A percentile compares a stretch with the other conserved stretches of the same genome.
phyloP scores from a whole-genome alignment of 2,113 vertebrate species.

The Lutjanus erythropterus region DNA sequence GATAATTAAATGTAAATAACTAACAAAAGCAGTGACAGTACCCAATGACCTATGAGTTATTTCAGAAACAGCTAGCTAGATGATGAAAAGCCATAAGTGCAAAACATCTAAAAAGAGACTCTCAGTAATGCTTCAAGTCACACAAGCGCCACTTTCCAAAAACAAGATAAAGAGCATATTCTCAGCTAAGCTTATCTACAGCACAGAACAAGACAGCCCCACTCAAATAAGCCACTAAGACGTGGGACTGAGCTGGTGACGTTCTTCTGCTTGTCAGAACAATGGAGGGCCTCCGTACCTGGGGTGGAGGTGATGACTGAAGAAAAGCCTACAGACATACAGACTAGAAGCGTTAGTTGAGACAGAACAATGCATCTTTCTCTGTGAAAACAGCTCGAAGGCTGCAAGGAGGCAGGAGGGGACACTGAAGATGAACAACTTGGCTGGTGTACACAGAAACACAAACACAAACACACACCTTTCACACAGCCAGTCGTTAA shows the following conservation, averaged over 20 bases:
- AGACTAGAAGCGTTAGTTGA: background rate
- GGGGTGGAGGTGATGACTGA: conserved; percentile 43
- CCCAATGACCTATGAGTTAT: too few species aligned
- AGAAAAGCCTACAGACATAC: conserved; percentile 21
- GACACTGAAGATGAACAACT: background rate
- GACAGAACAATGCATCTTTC: conserved; percentile 39
- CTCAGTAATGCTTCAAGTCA: conserved; percentile 3
- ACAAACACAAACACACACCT: conserved; percentile 16
- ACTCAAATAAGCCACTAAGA: conserved; percentile 24
- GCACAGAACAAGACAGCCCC: conserved; percentile 43
- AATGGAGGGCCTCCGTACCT: conserved; percentile 50
- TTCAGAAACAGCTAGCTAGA: background rate
- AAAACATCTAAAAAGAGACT: conserved; percentile 12
- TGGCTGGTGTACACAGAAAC: background rate
- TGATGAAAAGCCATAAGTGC: background rate
- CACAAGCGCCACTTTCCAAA: conserved; percentile 24
- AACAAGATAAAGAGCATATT: conserved; percentile 43
- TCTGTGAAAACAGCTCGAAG: conserved; percentile 36
- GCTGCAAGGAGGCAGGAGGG: background rate
- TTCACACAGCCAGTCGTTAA: background rate
- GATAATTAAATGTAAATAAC: too few species aligned
- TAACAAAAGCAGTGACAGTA: too few species aligned
- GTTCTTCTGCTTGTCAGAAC: conserved; percentile 47
- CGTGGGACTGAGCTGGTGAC: conserved; percentile 1
- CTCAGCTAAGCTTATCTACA: conserved; percentile 44